Evolutionary conservation across 1,140 invertebrate species (phyloP), one percentile per base, ranked within the genome.

Genomic region (Ladona fulva): DNA sequence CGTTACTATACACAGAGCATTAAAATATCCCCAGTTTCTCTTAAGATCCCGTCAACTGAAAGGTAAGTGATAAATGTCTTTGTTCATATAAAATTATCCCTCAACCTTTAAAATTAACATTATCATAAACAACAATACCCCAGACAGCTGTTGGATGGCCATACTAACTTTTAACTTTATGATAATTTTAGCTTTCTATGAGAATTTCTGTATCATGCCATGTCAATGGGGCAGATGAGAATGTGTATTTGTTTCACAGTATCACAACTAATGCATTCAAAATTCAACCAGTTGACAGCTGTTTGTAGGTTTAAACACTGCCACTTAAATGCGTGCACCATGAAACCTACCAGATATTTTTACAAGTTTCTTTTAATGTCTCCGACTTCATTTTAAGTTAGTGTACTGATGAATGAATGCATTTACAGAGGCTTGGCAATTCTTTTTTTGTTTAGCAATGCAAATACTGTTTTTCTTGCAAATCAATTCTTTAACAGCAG

Each of bases 11-110:
- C 44, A 42, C 22, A 76, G 25, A 76, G 37, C 44, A 44, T 78
- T 78, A 76, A 66, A 66, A 66, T 66, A 66, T 66, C 52, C 52
- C 52, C 52, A 66, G 52, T 66, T 66, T 66, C 52, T 66, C 52
- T 66, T 66, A 66, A 66, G 52, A 76, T 78, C 74, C 74, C 42
- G 25, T 73, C 75, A 78, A 78, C 78, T 78, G 74, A 78, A 78
- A 78, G 59, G 44, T 75, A 76, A 52, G 75, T 66, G 52, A 66
- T 66, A 74, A 75, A 78, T 78, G 78, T 74, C 78, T 74, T 78
- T 77, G 73, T 76, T 79, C 25, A 77, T 79, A 79, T 79, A 79
- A 79, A 79, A 79, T 79, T 77, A 77, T 66, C 77, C 78, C 78
- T 75, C 74, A 79, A 75, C 78, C 76, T 52, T 79, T 77, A 79